phyloP scores from a whole-genome alignment of 2,888 invertebrate genomes.

The Rotaria socialis region DNA sequence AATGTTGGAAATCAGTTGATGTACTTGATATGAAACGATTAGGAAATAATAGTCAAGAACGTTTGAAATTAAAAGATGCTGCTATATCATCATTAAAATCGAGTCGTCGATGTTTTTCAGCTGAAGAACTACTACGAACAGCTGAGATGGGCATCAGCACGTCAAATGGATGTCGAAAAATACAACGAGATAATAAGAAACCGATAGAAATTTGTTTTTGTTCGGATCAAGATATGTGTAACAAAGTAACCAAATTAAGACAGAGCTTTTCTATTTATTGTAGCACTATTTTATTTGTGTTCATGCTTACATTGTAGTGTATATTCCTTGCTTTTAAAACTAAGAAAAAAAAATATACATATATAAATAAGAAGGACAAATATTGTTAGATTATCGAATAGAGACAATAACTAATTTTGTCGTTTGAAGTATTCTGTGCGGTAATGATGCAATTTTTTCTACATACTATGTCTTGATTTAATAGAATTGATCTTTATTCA shows the following conservation, averaged over 20 bases:
- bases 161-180: constrained; percentile 15
- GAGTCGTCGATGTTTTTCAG: constrained; percentile 26
- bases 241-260: neutral
- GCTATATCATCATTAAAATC: neutral
- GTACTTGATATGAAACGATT: neutral
- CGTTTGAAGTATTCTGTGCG: no score
- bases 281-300: neutral
- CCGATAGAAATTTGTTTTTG: constrained; percentile 8
- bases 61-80: neutral
- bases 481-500: no score
- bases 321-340: neutral
- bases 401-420: no score
- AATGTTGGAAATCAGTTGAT: constrained; percentile 37
- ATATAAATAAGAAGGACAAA: no score
- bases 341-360: no score
- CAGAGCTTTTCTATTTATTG: neutral
- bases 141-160: neutral
- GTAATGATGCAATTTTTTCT: no score
- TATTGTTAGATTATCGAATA: no score
- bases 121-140: constrained; percentile 3
- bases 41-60: constrained; percentile 22
- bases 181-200: neutral
- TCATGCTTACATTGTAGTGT: neutral
- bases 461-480: no score
- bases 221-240: constrained; percentile 37